phyloP scores from a whole-genome alignment of 2,113 vertebrate species.

The Periophthalmus modestus region DNA sequence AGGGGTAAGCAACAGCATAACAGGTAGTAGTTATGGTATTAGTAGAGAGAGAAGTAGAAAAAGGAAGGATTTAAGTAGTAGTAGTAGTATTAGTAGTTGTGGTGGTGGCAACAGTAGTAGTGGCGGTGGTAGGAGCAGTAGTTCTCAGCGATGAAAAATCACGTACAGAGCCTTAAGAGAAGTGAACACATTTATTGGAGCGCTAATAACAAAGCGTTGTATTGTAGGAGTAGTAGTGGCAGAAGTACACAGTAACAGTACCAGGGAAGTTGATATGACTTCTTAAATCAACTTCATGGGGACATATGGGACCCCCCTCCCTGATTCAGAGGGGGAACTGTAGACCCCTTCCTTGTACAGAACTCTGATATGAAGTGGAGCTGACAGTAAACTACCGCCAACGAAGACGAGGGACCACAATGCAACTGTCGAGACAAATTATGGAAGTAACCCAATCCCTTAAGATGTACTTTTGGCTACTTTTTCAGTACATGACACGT shows the following conservation, averaged over 20 bases:
- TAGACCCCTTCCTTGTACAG: conserved; percentile 54
- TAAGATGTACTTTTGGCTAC: not conserved
- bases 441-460: conserved; percentile 16
- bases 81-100: no score
- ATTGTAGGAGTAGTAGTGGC: not conserved
- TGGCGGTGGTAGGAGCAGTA: no score
- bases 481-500: not conserved
- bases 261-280: not conserved
- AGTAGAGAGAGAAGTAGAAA: no score
- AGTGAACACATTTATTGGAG: not conserved
- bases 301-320: not conserved
- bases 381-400: conserved; percentile 72
- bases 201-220: not conserved
- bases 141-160: no score
- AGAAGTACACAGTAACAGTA: not conserved
- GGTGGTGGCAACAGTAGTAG: no score
- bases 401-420: conserved; percentile 64
- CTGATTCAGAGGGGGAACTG: conserved; percentile 34
- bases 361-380: conserved; percentile 59
- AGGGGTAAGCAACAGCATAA: no score
- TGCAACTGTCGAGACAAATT: conserved; percentile 71
- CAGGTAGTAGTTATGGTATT: no score
- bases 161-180: not conserved
- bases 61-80: no score
- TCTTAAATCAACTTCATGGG: not conserved